These are phyloP conservation scores for Thecocarcelia acutangulata DNA, from an alignment of 2,888 invertebrate genomes.

Conservation along the genomic window DNA sequence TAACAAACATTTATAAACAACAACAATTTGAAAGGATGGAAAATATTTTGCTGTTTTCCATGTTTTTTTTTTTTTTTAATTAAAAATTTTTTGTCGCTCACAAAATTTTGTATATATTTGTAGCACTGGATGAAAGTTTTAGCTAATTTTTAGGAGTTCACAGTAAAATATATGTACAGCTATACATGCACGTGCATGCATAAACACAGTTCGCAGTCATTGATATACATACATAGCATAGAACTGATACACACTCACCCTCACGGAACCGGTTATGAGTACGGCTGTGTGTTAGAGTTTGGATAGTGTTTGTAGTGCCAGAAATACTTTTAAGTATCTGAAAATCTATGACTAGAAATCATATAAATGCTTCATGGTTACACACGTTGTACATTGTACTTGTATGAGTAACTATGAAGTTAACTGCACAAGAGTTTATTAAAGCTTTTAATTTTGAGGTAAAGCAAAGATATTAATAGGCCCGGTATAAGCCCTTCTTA, in stretches of 20 bases:
- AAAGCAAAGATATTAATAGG: too few relatives aligned
- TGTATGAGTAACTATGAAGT: neutral
- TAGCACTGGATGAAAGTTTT: slow-evolving; percentile 44
- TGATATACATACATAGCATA: neutral
- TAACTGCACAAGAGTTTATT: too few relatives aligned
- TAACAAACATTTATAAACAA: slow-evolving; percentile 12
- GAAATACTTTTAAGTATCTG: slow-evolving; percentile 33
- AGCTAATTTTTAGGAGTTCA: slow-evolving; percentile 46
- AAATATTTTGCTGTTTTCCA: slow-evolving; percentile 42
- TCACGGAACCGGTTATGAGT: too few relatives aligned
- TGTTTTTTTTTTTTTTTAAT: neutral
- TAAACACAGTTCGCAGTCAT: neutral
- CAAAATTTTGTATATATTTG: slow-evolving; percentile 45
- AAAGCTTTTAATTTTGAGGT: too few relatives aligned
- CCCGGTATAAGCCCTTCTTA: too few relatives aligned
- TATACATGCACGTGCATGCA: slow-evolving; percentile 4
- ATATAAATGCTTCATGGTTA: slow-evolving; percentile 54
- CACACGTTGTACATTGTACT: slow-evolving; percentile 7
- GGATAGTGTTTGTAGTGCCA: slow-evolving; percentile 3
- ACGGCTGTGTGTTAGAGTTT: slow-evolving; percentile 8
- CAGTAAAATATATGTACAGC: slow-evolving; percentile 15
- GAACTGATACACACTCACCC: neutral
- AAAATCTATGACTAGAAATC: slow-evolving; percentile 59
- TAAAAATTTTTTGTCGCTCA: slow-evolving; percentile 40
- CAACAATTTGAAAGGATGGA: neutral